phyloP scores from a whole-genome alignment of 1,140 invertebrate genomes.

The Anastatus disparis region DNA sequence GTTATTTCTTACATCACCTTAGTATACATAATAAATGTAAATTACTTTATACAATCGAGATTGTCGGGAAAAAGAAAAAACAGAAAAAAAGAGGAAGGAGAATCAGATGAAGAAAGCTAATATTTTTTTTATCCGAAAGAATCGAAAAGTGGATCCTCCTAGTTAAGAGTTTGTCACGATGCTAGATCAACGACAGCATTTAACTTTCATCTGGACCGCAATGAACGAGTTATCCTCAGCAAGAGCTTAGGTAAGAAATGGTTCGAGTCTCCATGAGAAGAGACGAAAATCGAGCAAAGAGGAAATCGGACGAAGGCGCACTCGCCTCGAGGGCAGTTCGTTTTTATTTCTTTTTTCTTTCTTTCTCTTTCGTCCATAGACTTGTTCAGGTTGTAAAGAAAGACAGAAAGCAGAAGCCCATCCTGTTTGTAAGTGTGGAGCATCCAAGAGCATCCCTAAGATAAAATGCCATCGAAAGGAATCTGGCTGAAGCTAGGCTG shows the following conservation, averaged over 20 bases:
- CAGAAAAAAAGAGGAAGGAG: no score
- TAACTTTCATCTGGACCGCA: slow-evolving; percentile 63
- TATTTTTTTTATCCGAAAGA: slow-evolving; percentile 62
- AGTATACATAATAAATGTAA: no score
- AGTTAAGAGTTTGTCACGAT: slow-evolving; percentile 59
- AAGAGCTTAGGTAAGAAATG: slow-evolving; percentile 45
- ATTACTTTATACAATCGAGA: no score
- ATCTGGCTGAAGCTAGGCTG: slow-evolving; percentile 56
- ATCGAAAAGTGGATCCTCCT: slow-evolving; percentile 53
- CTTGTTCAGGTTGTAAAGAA: slow-evolving; percentile 34
- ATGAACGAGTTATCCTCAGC: slow-evolving; percentile 45
- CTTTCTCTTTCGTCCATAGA: not conserved
- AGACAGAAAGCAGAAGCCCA: slow-evolving; percentile 1
- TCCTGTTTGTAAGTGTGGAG: not conserved
- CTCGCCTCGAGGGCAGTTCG: not conserved
- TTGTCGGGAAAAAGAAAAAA: no score
- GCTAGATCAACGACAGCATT: slow-evolving; percentile 66
- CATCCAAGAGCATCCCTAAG: slow-evolving; percentile 29
- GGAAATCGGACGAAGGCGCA: slow-evolving; percentile 29
- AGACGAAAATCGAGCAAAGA: slow-evolving; percentile 54
- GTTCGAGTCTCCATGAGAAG: slow-evolving; percentile 28
- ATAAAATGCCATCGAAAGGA: slow-evolving; percentile 59
- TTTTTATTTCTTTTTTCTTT: no score
- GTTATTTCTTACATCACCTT: no score
- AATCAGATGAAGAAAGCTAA: no score